A percentile compares a stretch with the other conserved stretches of the same genome.
Conservation (phyloP, 2,797 vertebrate genomes). For the Oreonectes daqikongensis region DNA sequence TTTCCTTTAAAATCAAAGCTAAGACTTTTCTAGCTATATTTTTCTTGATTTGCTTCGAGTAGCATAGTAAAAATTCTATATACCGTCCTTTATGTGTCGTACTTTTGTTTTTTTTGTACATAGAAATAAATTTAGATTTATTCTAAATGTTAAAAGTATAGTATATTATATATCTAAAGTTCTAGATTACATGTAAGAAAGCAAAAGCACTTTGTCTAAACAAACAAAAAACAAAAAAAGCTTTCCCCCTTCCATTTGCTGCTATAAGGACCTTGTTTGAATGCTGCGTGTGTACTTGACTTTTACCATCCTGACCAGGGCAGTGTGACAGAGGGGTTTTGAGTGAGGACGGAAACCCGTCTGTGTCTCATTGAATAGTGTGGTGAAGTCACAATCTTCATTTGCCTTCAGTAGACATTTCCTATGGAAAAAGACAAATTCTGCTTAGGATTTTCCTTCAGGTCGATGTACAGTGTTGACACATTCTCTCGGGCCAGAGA, state of each 20-base stretch:
- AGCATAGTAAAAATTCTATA: slow-evolving; percentile 49
- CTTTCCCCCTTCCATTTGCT: slow-evolving; percentile 99
- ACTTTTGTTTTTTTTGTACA: slow-evolving; percentile 54
- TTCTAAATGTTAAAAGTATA: slow-evolving; percentile 90
- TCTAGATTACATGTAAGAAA: slow-evolving; percentile 88
- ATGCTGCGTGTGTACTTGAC: slow-evolving; percentile 97
- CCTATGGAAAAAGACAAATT: slow-evolving; percentile 85
- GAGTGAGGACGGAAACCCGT: slow-evolving; percentile 65
- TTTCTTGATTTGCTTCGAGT: slow-evolving; percentile 32
- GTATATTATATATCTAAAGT: slow-evolving; percentile 74
- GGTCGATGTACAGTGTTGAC: slow-evolving; percentile 85
- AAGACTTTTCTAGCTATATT: slow-evolving; percentile 47
- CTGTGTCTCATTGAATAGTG: slow-evolving; percentile 74
- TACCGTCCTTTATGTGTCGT: slow-evolving; percentile 54
- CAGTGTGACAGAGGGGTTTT: slow-evolving; percentile 82
- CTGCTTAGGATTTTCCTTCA: slow-evolving; percentile 85
- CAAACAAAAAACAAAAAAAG: slow-evolving; percentile 77
- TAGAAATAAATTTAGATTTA: slow-evolving; percentile 70
- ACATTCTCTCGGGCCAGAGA: slow-evolving; percentile 79
- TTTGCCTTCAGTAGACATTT: slow-evolving; percentile 87
- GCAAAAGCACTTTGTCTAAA: slow-evolving; percentile 97
- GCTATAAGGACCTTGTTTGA: slow-evolving; percentile 98
- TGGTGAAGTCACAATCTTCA: slow-evolving; percentile 75
- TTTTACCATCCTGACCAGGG: slow-evolving; percentile 86
- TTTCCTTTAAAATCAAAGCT: slow-evolving; percentile 44